These are phyloP conservation scores for Lithodes maja DNA, from an alignment of 2,888 invertebrate genomes.

Conservation along the genomic window DNA sequence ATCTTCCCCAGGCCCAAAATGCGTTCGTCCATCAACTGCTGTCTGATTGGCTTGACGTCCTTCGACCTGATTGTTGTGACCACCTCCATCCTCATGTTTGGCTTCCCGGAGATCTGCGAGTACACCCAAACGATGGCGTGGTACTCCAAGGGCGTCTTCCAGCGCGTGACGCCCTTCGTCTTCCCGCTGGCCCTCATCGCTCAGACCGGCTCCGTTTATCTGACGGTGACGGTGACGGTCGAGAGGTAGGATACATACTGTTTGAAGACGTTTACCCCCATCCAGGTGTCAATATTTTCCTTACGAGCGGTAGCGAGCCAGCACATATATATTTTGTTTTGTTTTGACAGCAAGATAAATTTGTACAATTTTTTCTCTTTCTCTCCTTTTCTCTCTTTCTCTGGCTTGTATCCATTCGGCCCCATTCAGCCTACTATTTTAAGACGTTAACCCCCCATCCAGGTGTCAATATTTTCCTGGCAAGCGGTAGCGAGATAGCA, in stretches of 20 bases:
- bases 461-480: no score
- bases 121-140: conserved; percentile 86
- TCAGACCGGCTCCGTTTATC: conserved; percentile 82
- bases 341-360: no score
- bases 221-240: conserved; percentile 82
- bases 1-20: conserved; percentile 82
- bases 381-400: no score
- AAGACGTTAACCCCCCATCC: no score
- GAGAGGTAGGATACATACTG: conserved; percentile 82
- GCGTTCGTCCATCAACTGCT: conserved; percentile 96
- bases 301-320: no score
- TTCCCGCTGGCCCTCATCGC: conserved; percentile 90
- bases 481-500: no score
- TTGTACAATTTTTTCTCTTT: no score
- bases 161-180: conserved; percentile 85
- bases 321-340: no score
- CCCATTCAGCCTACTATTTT: no score
- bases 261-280: no score
- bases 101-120: conserved; percentile 88
- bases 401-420: no score
- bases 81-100: conserved; percentile 89
- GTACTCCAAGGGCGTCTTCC: conserved; percentile 77
- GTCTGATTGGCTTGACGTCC: conserved; percentile 91
- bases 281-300: no score
- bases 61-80: conserved; percentile 94